Evolutionary conservation across 2,113 vertebrate genomes (phyloP).

Genomic region (Enhydra lutris): DNA sequence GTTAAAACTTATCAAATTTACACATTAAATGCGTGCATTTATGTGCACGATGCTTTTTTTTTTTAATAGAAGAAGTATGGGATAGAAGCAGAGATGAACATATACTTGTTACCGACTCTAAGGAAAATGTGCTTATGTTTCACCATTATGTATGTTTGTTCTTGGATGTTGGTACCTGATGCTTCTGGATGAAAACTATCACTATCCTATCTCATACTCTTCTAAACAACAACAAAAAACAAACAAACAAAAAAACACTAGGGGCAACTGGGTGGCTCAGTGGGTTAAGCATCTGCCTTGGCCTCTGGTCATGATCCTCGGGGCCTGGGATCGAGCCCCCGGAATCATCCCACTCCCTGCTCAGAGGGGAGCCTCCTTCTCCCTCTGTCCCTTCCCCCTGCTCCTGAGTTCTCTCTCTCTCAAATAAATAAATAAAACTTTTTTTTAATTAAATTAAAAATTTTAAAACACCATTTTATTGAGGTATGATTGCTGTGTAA

Average conservation of each 20-base stretch:
- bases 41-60: background rate
- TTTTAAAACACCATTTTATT: background rate
- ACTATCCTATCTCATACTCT: background rate
- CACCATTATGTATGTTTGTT: background rate
- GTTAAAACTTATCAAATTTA: background rate
- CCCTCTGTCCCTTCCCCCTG: background rate
- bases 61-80: background rate
- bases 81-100: background rate
- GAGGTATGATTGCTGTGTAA: background rate
- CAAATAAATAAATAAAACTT: background rate
- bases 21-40: background rate
- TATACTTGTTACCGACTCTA: background rate
- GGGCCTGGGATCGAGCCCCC: background rate
- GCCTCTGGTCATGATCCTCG: background rate
- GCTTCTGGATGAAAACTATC: background rate
- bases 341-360: background rate
- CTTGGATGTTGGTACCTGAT: background rate
- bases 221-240: background rate
- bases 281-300: background rate
- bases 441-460: too few species aligned
- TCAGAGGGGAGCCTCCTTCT: background rate
- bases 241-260: background rate
- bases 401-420: background rate
- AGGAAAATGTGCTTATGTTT: background rate
- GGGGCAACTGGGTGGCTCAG: background rate